Conservation (phyloP, 2,888 invertebrate species). For the Bellardia pandia region DNA sequence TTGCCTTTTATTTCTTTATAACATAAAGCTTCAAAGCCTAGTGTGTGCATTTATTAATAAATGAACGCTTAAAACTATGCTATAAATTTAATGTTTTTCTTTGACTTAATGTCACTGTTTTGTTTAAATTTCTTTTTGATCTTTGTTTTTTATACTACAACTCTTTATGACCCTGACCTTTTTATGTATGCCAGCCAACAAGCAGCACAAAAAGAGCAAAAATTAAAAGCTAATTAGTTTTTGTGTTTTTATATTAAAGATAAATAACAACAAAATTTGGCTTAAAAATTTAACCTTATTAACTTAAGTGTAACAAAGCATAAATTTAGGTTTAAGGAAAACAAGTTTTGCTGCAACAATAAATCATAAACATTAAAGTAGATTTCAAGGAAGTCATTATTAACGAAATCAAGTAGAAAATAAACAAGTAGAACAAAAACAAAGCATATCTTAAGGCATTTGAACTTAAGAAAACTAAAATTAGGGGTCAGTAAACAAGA, state of each 20-base stretch:
- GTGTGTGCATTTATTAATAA: not conserved
- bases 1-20: not conserved
- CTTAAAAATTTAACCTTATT: slow-evolving; percentile 19
- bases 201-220: slow-evolving; percentile 17
- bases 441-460: not conserved
- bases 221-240: slow-evolving; percentile 61
- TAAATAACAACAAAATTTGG: slow-evolving; percentile 32
- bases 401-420: not conserved
- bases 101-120: not conserved
- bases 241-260: slow-evolving; percentile 15
- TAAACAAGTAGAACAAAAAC: not conserved
- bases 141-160: slow-evolving; percentile 15
- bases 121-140: not conserved
- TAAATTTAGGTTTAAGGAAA: slow-evolving; percentile 33
- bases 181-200: not conserved
- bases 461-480: not conserved
- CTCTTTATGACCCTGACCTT: slow-evolving; percentile 55
- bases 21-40: not conserved
- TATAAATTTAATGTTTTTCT: slow-evolving; percentile 9
- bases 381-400: slow-evolving; percentile 17
- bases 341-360: too few relatives aligned
- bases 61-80: slow-evolving; percentile 19
- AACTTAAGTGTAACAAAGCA: slow-evolving; percentile 28
- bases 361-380: not conserved
- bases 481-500: not conserved